These are phyloP conservation scores for Meteorus sp. DNA, from an alignment of 1,140 invertebrate genomes.

Conservation along the genomic window DNA sequence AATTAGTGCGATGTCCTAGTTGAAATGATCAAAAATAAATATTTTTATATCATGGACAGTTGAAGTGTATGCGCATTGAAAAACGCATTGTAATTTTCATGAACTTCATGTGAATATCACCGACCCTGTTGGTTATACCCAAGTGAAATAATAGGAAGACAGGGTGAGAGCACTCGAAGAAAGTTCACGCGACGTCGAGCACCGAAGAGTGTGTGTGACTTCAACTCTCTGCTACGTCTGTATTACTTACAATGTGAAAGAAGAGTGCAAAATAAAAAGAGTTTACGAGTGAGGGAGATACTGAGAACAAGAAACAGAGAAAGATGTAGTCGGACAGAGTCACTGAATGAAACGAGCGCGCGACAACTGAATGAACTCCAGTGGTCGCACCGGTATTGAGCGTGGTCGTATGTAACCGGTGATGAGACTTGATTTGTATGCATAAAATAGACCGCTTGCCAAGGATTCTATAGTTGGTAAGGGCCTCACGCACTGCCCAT, in stretches of 20 bases:
- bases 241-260: too few species aligned
- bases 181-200: conserved; percentile 7
- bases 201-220: neutral
- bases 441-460: conserved; percentile 22
- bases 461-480: conserved; percentile 17
- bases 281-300: neutral
- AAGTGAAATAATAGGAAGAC: neutral
- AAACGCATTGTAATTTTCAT: conserved; percentile 1
- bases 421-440: conserved; percentile 24
- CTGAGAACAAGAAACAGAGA: too few species aligned
- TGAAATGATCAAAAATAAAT: too few species aligned
- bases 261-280: conserved; percentile 2
- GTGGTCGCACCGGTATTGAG: conserved; percentile 20
- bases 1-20: neutral
- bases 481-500: neutral
- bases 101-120: conserved; percentile 3
- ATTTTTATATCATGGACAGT: too few species aligned
- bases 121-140: neutral
- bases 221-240: neutral
- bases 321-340: conserved; percentile 17
- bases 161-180: neutral
- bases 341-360: conserved; percentile 22
- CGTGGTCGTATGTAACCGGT: conserved; percentile 19
- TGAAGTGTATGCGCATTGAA: too few species aligned
- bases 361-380: conserved; percentile 24